Percentiles rank a stretch among this genome's conserved stretches.
These are phyloP conservation scores for Burhinus bistriatus DNA, from an alignment of 2,113 vertebrate genomes.

Conservation along the genomic window DNA sequence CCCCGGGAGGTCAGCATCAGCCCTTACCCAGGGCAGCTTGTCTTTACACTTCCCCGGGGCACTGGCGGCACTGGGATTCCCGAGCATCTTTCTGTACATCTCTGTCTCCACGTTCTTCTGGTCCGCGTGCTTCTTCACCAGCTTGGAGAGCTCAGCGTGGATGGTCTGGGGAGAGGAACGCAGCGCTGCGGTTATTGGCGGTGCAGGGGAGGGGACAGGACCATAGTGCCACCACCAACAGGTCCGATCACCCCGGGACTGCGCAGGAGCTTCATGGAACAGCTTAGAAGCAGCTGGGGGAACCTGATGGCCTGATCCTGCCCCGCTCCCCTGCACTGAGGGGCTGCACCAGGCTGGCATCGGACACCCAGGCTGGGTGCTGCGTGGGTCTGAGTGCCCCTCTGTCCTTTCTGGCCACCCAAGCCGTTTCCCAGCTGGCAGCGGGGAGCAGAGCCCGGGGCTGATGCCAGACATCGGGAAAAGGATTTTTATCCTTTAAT, in stretches of 20 bases:
- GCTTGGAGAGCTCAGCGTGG: constrained; percentile 91
- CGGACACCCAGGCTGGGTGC: neutral
- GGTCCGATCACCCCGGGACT: accelerated
- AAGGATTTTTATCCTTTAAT: neutral
- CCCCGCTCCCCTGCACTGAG: accelerated
- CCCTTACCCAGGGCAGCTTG: constrained; percentile 88
- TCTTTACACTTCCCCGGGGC: constrained; percentile 69
- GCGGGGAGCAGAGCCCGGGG: neutral
- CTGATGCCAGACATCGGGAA: neutral
- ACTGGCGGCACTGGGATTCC: constrained; percentile 72
- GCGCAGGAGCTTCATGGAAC: accelerated
- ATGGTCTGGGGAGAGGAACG: constrained; percentile 77
- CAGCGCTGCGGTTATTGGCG: accelerated
- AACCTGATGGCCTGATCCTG: neutral
- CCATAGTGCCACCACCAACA: neutral
- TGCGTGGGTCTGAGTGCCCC: accelerated
- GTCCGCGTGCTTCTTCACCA: constrained; percentile 91
- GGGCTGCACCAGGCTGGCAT: neutral
- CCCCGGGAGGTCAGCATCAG: accelerated
- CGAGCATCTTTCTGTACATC: constrained; percentile 98
- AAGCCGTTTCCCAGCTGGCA: neutral
- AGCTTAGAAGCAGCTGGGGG: neutral
- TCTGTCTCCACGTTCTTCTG: constrained; percentile 90
- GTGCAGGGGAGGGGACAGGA: neutral
- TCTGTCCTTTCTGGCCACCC: neutral